These are phyloP conservation scores for Dorcus parallelipipedus DNA, from an alignment of 2,888 invertebrate genomes.

Conservation along the genomic window DNA sequence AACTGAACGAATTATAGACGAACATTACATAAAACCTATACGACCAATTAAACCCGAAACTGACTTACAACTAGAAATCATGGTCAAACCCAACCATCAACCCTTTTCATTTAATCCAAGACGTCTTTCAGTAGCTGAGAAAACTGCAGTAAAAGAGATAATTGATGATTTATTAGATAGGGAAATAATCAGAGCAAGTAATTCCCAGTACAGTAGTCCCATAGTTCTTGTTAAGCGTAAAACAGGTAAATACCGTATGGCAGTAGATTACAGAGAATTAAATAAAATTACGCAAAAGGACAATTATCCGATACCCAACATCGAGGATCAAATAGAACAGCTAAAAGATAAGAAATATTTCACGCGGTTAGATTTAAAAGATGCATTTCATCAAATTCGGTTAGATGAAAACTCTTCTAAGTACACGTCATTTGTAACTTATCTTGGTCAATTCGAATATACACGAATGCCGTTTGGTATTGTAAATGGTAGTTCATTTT, in stretches of 20 bases:
- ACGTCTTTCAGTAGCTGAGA: neutral
- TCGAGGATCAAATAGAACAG: neutral
- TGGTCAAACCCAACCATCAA: neutral
- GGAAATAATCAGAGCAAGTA: neutral
- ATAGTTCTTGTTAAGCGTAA: neutral
- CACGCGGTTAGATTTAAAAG: neutral
- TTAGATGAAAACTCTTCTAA: neutral
- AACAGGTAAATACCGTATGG: neutral
- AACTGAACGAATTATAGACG: too few species aligned
- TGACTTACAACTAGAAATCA: too few species aligned
- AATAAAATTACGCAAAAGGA: neutral
- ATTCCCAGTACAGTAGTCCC: neutral
- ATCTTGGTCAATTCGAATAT: neutral
- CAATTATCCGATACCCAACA: neutral
- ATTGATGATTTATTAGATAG: neutral
- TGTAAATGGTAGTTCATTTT: neutral
- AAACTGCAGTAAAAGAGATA: neutral
- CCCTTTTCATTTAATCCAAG: neutral
- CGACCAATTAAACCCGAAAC: too few species aligned
- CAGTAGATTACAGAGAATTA: neutral
- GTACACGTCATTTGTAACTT: constrained; percentile 3
- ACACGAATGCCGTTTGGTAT: neutral
- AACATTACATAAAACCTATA: too few species aligned
- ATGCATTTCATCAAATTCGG: neutral
- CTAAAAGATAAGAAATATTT: neutral